These are phyloP conservation scores for Morpho achilles DNA, from an alignment of 2,888 invertebrate species.

Conservation along the genomic window DNA sequence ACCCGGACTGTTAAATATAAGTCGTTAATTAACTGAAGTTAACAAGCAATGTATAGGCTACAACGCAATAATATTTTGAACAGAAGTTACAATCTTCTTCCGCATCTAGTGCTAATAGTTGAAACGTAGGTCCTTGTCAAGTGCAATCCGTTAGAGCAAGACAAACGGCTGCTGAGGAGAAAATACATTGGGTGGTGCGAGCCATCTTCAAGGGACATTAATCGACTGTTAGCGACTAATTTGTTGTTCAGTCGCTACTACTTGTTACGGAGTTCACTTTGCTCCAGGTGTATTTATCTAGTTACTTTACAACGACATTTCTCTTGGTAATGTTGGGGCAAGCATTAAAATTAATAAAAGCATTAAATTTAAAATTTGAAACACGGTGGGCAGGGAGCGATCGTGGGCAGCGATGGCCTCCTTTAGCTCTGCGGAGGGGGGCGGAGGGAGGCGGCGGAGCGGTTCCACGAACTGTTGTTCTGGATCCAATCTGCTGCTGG, in stretches of 20 bases:
- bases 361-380: no score
- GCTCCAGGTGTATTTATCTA: conserved; percentile 9
- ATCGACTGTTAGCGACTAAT: conserved; percentile 29
- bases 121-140: conserved; percentile 25
- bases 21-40: no score
- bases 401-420: no score
- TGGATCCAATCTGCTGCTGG: no score
- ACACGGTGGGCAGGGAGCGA: no score
- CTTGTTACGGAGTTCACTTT: conserved; percentile 7
- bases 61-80: not conserved
- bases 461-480: no score
- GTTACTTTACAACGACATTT: no score
- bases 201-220: conserved; percentile 30
- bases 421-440: no score
- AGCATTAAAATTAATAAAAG: no score
- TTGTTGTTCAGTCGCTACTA: conserved; percentile 23
- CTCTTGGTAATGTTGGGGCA: no score
- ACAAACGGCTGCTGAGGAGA: conserved; percentile 26
- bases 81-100: conserved; percentile 1
- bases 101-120: conserved; percentile 26
- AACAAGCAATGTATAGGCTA: conserved; percentile 5
- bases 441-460: no score
- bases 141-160: conserved; percentile 22
- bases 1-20: not conserved
- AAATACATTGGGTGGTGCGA: conserved; percentile 29